Evolutionary conservation across 2,113 vertebrate species (phyloP), one percentile per base, ranked within the genome.

Genomic region (Ceyx melanurus): DNA sequence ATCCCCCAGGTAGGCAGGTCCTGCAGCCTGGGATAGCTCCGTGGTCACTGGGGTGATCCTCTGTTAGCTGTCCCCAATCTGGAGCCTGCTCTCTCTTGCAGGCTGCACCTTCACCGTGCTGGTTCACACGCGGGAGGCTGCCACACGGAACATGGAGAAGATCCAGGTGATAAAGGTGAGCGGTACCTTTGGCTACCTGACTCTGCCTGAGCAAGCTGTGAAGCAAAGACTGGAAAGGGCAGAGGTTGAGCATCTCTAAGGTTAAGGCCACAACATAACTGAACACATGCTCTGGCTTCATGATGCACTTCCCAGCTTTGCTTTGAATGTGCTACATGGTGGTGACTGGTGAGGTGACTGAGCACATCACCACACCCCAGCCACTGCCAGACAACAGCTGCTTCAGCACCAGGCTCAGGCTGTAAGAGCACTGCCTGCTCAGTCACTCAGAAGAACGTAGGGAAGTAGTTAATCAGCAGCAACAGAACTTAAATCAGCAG

Each of bases 161-260:
- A 98, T 99, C 96, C 99, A 99, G 95, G 99, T 99, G 92, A 99
- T 99, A 93, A 99, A 99, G 98, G 99, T 99, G 92, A 97, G 97
- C 9, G 6, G 6, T 6, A 10, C 1, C 48, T 50, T 29, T 48
- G 54, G 35, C 37, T 28, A 18, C 40, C 26, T 43, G 31, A 10
- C 5, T 54, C 20, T 1, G 7, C 31, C 25, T 2, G 11, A 80
- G 75, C 25, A 50, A 50, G 28, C 76, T 65, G 77, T 65, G 66
- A 45, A 43, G 75, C 28, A 68, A 33, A 77, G 73, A 31, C 31
- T 56, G 58, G 58, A 42, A 83, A 46, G 5, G 9, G 45, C 19
- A 51, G 88, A 23, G 29, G 45, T 67, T 13, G 37, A 46, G 46
- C 12, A n/a, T 28, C 42, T 31, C 45, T 31, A 1, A 57, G 40